Base-by-base conservation (phyloP, 2,113 vertebrate species). In the Circaetus gallicus region DNA sequence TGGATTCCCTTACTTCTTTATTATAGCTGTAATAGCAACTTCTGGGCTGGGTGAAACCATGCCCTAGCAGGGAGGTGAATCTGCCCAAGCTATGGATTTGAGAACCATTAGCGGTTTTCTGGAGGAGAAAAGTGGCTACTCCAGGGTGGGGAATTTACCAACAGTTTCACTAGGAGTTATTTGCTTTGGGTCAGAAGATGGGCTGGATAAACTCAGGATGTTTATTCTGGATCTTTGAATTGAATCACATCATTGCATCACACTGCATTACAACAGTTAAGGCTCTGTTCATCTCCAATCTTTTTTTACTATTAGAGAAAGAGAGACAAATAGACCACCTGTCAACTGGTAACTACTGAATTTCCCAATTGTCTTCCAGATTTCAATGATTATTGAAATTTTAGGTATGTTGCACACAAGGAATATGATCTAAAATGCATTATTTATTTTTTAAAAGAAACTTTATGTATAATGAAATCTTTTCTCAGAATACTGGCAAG, bases 401-500 rank as follows among this genome's bases (percentile, higher is more conserved):
- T 63, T 73, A 65, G 6, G 4, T 10, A 24, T 14, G 10, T 6
- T 38, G 16, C 3, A 1, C 34, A 29, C 10, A 31, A 59, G 11
- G 10, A 21, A 13, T 62, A 16, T 38, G 9, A 40, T 6, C 13
- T 55, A 52, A 81, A 61, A n/a, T 10, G 1, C 1, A 2, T 11
- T 8, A 28, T 79, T 32, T 22, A 3, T 78, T 78, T 61, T 28
- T 16, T 29, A 53, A 61, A 52, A 15, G 0, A 21, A 50, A 8
- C 1, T 16, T 34, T 7, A 10, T 15, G 1, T 34, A 2, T 16
- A 62, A 31, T 16, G 1, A 67, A 66, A 49, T 18, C 1, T 53
- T 58, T 36, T 53, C 14, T 28, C 15, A 67, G 31, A 45, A 17
- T 45, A 40, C 3, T 55, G 9, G 1, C 4, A 86, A 69, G 4